Conservation (phyloP, 2,888 invertebrate genomes). For the Barypeithes pellucidus region DNA sequence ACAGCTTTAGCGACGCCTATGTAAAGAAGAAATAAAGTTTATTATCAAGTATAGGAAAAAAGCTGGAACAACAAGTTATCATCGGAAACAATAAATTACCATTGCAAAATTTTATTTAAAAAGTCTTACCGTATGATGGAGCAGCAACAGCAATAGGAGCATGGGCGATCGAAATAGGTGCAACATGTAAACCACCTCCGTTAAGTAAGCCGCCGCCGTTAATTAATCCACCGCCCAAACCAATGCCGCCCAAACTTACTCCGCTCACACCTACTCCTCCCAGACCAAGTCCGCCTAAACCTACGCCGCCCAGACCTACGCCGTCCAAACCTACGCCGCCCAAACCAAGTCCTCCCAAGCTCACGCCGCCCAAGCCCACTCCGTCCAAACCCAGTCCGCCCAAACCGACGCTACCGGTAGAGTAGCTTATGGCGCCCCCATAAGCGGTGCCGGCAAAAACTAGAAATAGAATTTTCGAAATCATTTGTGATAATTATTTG, state of each 20-base stretch:
- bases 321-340: constrained; percentile 10
- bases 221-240: neutral
- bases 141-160: constrained; percentile 52
- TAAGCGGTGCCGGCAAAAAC: constrained; percentile 22
- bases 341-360: constrained; percentile 17
- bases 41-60: too few relatives aligned
- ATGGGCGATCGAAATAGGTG: constrained; percentile 30
- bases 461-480: constrained; percentile 4
- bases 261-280: too few relatives aligned
- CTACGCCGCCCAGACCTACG: neutral
- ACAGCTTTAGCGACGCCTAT: constrained; percentile 37
- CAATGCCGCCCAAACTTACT: constrained; percentile 9
- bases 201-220: constrained; percentile 9
- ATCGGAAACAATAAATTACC: too few relatives aligned
- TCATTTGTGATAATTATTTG: constrained; percentile 9
- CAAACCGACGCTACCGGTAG: constrained; percentile 13
- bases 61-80: too few relatives aligned
- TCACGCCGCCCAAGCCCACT: constrained; percentile 18
- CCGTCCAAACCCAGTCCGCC: constrained; percentile 19
- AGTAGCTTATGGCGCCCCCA: constrained; percentile 44
- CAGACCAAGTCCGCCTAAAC: too few relatives aligned
- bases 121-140: constrained; percentile 7
- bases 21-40: constrained; percentile 1
- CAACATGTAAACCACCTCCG: constrained; percentile 19
- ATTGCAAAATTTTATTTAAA: too few relatives aligned